Conservation (phyloP, 2,797 vertebrate genomes). For the Anguilla marmorata region DNA sequence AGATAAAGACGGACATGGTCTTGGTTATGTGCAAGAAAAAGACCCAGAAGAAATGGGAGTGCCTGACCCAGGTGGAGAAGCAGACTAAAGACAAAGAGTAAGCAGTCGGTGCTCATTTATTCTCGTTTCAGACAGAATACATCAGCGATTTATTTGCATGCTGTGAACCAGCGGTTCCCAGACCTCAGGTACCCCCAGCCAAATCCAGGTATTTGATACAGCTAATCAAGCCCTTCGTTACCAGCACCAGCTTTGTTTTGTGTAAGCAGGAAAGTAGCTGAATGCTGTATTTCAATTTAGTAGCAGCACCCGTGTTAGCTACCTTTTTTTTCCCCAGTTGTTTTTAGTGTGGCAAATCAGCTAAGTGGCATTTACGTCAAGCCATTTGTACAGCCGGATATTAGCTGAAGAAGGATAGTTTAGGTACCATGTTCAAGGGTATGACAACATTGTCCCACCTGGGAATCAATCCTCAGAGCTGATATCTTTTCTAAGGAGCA, state of each 20-base stretch:
- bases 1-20: slow-evolving; percentile 94
- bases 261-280: not conserved
- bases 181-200: too few relatives aligned
- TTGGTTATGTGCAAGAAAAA: slow-evolving; percentile 92
- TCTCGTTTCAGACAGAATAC: not conserved
- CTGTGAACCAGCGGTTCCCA: not conserved
- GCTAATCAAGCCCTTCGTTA: too few relatives aligned
- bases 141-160: not conserved
- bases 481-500: not conserved
- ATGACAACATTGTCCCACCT: too few relatives aligned
- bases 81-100: slow-evolving; percentile 96
- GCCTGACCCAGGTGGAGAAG: slow-evolving; percentile 90
- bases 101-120: slow-evolving; percentile 57
- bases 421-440: too few relatives aligned
- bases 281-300: not conserved
- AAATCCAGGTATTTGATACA: not conserved
- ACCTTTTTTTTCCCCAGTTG: not conserved
- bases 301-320: not conserved
- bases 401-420: too few relatives aligned
- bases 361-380: not conserved
- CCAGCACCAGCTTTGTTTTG: not conserved
- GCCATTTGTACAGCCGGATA: too few relatives aligned
- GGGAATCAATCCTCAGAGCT: not conserved
- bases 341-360: not conserved
- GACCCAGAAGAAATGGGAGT: slow-evolving; percentile 88